Base-by-base conservation (phyloP, 2,797 vertebrate genomes). In the Gallirallus australis region DNA sequence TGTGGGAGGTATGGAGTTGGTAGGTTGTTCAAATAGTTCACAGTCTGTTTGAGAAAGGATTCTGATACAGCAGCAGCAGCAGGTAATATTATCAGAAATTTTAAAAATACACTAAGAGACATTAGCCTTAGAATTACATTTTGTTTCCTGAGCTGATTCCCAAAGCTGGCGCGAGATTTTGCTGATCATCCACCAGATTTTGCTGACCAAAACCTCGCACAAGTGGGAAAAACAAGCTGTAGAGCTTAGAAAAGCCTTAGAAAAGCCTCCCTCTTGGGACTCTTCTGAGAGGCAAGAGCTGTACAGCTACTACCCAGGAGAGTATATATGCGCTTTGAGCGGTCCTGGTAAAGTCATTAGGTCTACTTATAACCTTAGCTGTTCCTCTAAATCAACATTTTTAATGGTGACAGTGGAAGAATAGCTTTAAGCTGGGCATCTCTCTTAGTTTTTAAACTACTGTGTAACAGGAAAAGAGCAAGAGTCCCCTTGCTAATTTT, bases 321-420 rank as follows among this genome's bases (percentile, higher is more conserved):
- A 52, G 18, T 61, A 15, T 12, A 25, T 14, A 13, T 5, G 28
- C 1, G 0, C 52, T 66, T 72, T 15, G 25, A 84, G 39, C 24
- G 39, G 21, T 65, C 39, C 81, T 47, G 16, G 59, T 68, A 25
- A 70, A 66, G 69, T 86, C 35, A 45, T 25, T 69, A 5, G 16
- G 21, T 61, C 61, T 65, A 1, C n/a, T 70, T 66, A 8, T 25
- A 72, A 73, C 63, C 53, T 70, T 21, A 82, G 18, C 16, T 91
- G n/a, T 68, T 90, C 37, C 87, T 82, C n/a, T 65, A 65, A 71
- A 61, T 78, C 37, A 76, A 48, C 57, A 20, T 33, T 85, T 96
- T 75, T 42, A 65, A 12, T 9, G 15, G 6, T 78, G 33, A 31
- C 7, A 39, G 30, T 83, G 56, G 37, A 78, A 76, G 15, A 77